Base-by-base conservation (phyloP, 2,113 vertebrate species). In the Pelodiscus sinensis region DNA sequence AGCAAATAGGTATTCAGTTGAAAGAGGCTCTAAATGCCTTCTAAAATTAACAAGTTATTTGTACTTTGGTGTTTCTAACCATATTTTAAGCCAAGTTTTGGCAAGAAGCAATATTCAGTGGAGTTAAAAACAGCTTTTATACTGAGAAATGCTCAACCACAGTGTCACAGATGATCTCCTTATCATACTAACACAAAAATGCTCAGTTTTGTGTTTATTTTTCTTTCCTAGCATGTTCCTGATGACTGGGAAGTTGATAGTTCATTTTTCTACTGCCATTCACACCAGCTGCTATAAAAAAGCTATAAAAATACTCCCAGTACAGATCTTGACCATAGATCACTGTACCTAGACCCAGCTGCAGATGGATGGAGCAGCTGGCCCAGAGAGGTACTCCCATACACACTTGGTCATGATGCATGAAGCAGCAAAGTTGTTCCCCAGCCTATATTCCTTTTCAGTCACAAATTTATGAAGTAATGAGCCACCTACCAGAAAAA, bases 291-390 rank as follows among this genome's bases (percentile, higher is more conserved):
- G 98, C 97, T 95, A 79, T 77, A 86, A 96, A 97, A 89, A 91
- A 89, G 95, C 95, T 81, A 95, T 96, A 96, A 97, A 97, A 97
- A 96, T 95, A 97, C 96, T 96, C 97, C 94, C 84, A 94, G 92
- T 86, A 88, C 97, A 96, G 97, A 88, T 60, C 95, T 97, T 96
- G 97, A 97, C 97, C 89, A 2, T 97, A 97, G 97, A 97, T 98
- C 97, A 97, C 87, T 29, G 90, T 95, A 96, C 95, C 92, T 96
- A 96, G 97, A 96, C 97, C 97, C 97, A 98, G 98, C 97, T 97
- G 98, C 98, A 98, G 98, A 98, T 97, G 97, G 97, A 97, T 97
- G 80, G 90, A 92, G 97, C 98, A 98, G 97, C 97, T 98, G 98
- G 98, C 95, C 97, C 95, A 92, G 97, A 97, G 98, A 97, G 97